phyloP scores from a whole-genome alignment of 2,797 vertebrate species.

The Mallotus villosus region DNA sequence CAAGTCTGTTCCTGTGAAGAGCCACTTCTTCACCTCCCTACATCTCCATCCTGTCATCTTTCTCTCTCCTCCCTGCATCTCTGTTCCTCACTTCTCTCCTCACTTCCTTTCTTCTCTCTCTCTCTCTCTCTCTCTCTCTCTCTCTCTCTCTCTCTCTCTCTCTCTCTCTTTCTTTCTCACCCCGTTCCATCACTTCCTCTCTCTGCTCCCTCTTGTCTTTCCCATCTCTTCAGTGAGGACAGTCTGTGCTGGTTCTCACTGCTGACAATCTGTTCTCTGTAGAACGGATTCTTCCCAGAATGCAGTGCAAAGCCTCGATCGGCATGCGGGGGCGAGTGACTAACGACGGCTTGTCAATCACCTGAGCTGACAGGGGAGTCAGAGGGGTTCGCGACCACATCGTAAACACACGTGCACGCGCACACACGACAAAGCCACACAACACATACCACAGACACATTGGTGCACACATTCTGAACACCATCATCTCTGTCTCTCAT shows the following conservation, averaged over 20 bases:
- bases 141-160: slow-evolving; percentile 20
- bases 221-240: slow-evolving; percentile 48
- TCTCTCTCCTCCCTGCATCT: slow-evolving; percentile 4
- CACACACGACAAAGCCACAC: background rate
- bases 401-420: slow-evolving; percentile 12
- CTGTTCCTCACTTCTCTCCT: background rate
- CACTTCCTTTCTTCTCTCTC: background rate
- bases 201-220: slow-evolving; percentile 13
- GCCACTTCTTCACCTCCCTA: slow-evolving; percentile 52
- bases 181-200: background rate
- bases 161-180: slow-evolving; percentile 1
- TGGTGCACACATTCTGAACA: no score
- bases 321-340: slow-evolving; percentile 47
- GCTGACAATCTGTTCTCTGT: slow-evolving; percentile 58
- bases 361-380: slow-evolving; percentile 15
- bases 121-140: background rate
- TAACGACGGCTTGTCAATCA: slow-evolving; percentile 63
- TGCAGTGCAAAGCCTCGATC: slow-evolving; percentile 62
- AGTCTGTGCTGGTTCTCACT: slow-evolving; percentile 42
- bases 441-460: background rate
- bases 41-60: slow-evolving; percentile 33
- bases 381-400: slow-evolving; percentile 30
- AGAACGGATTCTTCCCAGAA: slow-evolving; percentile 67
- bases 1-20: slow-evolving; percentile 68
- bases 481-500: background rate